Conservation (phyloP, 2,888 invertebrate genomes). For the Achlya flavicornis region DNA sequence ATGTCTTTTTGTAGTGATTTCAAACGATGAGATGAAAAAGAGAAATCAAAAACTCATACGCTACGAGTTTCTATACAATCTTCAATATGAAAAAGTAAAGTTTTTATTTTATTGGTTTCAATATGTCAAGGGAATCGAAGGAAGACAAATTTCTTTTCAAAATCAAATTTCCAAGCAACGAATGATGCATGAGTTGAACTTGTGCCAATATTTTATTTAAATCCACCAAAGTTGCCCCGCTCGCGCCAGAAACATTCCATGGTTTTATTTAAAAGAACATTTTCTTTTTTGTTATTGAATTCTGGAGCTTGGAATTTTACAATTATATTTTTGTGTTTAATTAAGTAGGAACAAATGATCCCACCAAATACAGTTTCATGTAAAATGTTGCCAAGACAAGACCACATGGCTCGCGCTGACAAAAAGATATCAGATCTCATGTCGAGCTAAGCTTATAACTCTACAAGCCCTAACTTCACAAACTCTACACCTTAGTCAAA, state of each 20-base stretch:
- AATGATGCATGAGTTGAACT: conserved; percentile 63
- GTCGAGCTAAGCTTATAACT: too few relatives aligned
- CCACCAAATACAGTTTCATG: too few relatives aligned
- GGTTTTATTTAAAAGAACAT: conserved; percentile 45
- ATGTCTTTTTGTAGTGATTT: background rate
- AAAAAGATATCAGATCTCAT: too few relatives aligned
- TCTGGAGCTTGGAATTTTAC: conserved; percentile 11
- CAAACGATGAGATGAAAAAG: background rate
- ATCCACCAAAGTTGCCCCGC: conserved; percentile 56
- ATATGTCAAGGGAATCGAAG: conserved; percentile 39
- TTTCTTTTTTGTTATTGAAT: conserved; percentile 25
- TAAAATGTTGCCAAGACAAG: too few relatives aligned
- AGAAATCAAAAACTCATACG: conserved; percentile 7
- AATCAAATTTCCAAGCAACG: conserved; percentile 61
- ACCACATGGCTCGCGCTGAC: too few relatives aligned
- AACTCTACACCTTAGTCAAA: too few relatives aligned
- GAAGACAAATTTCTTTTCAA: conserved; percentile 65
- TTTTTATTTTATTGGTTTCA: conserved; percentile 40
- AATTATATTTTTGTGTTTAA: background rate
- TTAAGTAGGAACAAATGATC: background rate
- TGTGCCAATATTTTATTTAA: conserved; percentile 72
- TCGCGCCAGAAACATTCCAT: conserved; percentile 49
- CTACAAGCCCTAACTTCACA: too few relatives aligned
- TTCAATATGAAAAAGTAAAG: conserved; percentile 31
- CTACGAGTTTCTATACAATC: conserved; percentile 18